phyloP scores from a whole-genome alignment of 2,113 vertebrate genomes.

The Peromyscus leucopus region DNA sequence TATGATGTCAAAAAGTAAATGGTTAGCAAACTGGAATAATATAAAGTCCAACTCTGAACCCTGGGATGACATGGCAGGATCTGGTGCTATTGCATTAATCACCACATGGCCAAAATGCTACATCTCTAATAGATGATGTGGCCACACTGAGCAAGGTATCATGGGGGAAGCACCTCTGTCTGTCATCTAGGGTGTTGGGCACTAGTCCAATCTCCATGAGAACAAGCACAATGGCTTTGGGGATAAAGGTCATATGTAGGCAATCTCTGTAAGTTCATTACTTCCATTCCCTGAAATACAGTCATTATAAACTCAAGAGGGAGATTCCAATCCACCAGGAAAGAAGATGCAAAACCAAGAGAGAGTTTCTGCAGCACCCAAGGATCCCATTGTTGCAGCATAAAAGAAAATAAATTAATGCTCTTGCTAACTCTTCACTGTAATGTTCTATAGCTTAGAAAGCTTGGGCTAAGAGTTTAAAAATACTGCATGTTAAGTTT shows the following conservation, averaged over 20 bases:
- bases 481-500: slow-evolving; percentile 70
- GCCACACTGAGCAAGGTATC: slow-evolving; percentile 80
- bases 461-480: slow-evolving; percentile 60
- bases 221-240: slow-evolving; percentile 73
- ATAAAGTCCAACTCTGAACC: slow-evolving; percentile 11
- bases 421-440: background rate
- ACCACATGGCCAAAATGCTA: slow-evolving; percentile 80
- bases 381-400: slow-evolving; percentile 64
- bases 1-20: slow-evolving; percentile 49
- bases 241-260: slow-evolving; percentile 63
- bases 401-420: slow-evolving; percentile 73
- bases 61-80: background rate
- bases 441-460: slow-evolving; percentile 74
- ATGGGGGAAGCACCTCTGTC: slow-evolving; percentile 74
- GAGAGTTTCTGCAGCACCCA: background rate
- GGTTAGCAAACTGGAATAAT: slow-evolving; percentile 1
- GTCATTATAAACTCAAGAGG: background rate
- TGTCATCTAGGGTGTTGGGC: slow-evolving; percentile 81
- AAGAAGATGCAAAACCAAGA: slow-evolving; percentile 59
- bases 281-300: slow-evolving; percentile 35
- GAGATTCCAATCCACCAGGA: slow-evolving; percentile 51
- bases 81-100: slow-evolving; percentile 82
- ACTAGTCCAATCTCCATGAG: slow-evolving; percentile 75
- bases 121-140: slow-evolving; percentile 83
- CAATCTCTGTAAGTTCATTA: slow-evolving; percentile 45